These are phyloP conservation scores for Oscheius onirici DNA, from an alignment of 2,888 invertebrate species.

Conservation along the genomic window DNA sequence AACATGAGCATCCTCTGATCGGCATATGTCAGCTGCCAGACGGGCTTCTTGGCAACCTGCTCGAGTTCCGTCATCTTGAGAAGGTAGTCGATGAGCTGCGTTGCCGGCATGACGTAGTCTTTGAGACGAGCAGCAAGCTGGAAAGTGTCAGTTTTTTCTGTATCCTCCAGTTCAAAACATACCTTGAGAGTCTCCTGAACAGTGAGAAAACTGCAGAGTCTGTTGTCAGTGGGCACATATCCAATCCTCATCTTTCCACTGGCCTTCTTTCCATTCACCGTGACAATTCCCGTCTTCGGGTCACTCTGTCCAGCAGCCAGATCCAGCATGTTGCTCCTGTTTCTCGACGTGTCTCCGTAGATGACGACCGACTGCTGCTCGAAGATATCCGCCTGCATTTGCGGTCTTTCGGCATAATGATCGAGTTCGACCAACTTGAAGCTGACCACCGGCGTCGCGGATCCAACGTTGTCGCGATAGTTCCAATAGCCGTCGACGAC, in stretches of 20 bases:
- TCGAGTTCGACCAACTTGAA: background rate
- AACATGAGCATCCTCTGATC: conserved; percentile 23
- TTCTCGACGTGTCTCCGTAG: conserved; percentile 5
- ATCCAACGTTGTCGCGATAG: background rate
- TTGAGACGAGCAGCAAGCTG: background rate
- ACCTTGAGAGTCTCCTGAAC: conserved; percentile 8
- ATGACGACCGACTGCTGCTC: conserved; percentile 3
- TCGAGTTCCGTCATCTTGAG: conserved; percentile 8
- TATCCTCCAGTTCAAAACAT: background rate
- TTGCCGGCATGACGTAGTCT: background rate
- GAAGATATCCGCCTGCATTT: background rate
- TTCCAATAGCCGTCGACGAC: no score
- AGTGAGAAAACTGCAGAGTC: conserved; percentile 13
- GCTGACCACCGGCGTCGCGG: background rate
- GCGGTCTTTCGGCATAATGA: background rate
- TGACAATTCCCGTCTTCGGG: conserved; percentile 12
- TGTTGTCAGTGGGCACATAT: conserved; percentile 17
- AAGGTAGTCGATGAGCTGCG: background rate
- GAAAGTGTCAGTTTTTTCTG: no score
- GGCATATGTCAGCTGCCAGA: background rate
- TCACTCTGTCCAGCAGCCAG: conserved; percentile 19
- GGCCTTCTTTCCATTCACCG: conserved; percentile 5
- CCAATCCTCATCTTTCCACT: background rate
- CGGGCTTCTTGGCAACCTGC: conserved; percentile 2
- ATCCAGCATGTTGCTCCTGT: conserved; percentile 9